Evolutionary conservation across 23 tunicate species (phyloP).

Genomic region (Trididemnum clinides): DNA sequence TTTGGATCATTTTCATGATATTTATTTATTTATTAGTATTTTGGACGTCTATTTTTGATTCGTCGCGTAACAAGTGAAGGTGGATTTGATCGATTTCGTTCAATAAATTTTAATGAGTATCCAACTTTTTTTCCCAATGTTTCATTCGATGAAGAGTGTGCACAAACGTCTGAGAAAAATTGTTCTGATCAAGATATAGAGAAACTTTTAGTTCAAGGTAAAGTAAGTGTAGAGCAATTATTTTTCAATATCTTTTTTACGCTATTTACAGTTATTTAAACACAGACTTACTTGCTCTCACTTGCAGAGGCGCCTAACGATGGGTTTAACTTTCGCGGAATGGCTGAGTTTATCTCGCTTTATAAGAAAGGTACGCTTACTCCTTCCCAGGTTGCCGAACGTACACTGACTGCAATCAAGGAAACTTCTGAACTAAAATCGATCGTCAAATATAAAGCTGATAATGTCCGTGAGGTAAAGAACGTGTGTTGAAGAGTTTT

Average conservation of each 20-base stretch:
- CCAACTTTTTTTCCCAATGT: constrained; percentile 39
- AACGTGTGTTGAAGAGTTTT: too few species aligned
- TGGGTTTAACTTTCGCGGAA: constrained; percentile 35
- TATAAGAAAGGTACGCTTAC: constrained; percentile 50
- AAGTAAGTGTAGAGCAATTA: neutral
- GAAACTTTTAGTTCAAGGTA: constrained; percentile 7
- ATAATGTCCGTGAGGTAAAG: constrained; percentile 36
- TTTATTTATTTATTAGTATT: neutral
- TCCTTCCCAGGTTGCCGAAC: constrained; percentile 62
- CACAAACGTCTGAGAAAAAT: neutral
- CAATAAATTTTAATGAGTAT: neutral
- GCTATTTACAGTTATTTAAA: too few species aligned
- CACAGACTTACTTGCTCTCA: too few species aligned
- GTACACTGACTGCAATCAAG: constrained; percentile 4
- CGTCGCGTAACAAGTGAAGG: neutral
- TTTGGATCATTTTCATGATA: neutral
- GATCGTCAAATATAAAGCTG: constrained; percentile 38
- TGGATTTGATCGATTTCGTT: constrained; percentile 22
- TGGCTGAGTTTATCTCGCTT: constrained; percentile 11
- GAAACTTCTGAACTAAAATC: constrained; percentile 16
- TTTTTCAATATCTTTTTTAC: too few species aligned
- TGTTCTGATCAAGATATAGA: constrained; percentile 9
- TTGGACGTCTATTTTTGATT: constrained; percentile 25
- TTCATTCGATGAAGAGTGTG: constrained; percentile 1
- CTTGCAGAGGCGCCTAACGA: neutral